These are phyloP conservation scores for Trachelipus rathkii DNA, from an alignment of 1,140 invertebrate species.

Conservation along the genomic window DNA sequence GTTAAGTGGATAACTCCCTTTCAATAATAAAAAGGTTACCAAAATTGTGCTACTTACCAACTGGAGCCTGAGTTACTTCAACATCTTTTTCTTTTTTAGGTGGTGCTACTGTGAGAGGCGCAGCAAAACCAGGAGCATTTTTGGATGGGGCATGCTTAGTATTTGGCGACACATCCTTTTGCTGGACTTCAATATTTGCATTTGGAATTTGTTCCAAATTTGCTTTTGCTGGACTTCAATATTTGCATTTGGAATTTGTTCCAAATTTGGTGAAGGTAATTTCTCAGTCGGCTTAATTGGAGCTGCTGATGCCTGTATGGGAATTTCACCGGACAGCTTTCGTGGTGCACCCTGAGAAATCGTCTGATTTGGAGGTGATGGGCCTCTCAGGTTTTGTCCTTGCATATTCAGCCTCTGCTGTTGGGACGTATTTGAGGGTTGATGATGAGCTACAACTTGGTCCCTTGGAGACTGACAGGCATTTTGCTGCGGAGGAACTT, in stretches of 20 bases:
- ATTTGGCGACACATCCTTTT: background rate
- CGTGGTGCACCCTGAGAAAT: background rate
- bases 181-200: background rate
- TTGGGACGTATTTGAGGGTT: background rate
- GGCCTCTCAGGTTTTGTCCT: background rate
- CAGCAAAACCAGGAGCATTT: background rate
- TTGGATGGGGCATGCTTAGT: background rate
- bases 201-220: background rate
- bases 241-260: background rate
- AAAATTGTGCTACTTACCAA: too few species aligned
- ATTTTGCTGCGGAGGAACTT: background rate
- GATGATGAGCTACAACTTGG: background rate
- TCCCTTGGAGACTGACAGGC: background rate
- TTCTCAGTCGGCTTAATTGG: background rate
- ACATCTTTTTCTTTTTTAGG: too few species aligned
- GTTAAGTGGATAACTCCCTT: too few species aligned
- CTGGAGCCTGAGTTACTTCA: too few species aligned
- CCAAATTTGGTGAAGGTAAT: background rate
- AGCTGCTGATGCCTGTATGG: background rate
- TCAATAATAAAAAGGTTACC: too few species aligned
- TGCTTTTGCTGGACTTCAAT: background rate
- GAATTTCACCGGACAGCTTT: background rate
- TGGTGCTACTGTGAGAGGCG: background rate
- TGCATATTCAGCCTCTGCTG: background rate
- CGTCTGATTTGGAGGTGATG: background rate